Evolutionary conservation across 2,888 invertebrate genomes (phyloP), one percentile per base, ranked within the genome.

Genomic region (Rapana venosa): DNA sequence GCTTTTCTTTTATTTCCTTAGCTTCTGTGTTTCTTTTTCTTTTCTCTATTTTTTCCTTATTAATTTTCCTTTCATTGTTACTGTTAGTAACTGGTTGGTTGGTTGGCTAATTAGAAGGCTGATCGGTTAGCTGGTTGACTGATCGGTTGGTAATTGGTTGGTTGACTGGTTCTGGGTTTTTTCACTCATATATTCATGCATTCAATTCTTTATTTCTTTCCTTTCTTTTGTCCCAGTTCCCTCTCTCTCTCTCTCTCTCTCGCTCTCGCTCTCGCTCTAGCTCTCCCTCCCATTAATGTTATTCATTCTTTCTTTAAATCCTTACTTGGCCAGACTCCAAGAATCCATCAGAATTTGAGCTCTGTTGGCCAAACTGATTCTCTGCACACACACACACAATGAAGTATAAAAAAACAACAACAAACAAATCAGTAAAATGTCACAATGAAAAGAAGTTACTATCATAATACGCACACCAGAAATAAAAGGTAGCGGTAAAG

Each of bases 301-400:
- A 13, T 58, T 26, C n/a, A n/a, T 74, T 74, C 26, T 1, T 26
- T 74, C 74, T 13, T 13, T 30, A 47, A 58, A 17, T 15, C 6
- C 85, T 89, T 66, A 89, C 89, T 56, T 89, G 84, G 85, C 89
- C 22, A 89, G 30, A 61, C 66, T 89, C 89, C 89, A 89, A 5
- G 89, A 89, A 22, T 89, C 89, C 84, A 84, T 84, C 0, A 89
- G 61, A 22, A 89, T 89, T 32, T 89, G 89, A 0, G 32, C 89
- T 56, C 89, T 84, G 89, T 89, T 89, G n/a, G 85, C 70, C 15
- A 47, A 13, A 15, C 58, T 35, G 66, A 89, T 89, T 85, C 56
- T 89, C 89, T 89, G 85, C 26, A 83, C 4, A 35, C 66, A 70
- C 4, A 58, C 15, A 22, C 6, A 79, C 26, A n/a, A n/a, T 79